Percentiles rank a stretch among this genome's conserved stretches.
These are phyloP conservation scores for Cyclophora punctaria DNA, from an alignment of 2,888 invertebrate genomes.

Conservation along the genomic window DNA sequence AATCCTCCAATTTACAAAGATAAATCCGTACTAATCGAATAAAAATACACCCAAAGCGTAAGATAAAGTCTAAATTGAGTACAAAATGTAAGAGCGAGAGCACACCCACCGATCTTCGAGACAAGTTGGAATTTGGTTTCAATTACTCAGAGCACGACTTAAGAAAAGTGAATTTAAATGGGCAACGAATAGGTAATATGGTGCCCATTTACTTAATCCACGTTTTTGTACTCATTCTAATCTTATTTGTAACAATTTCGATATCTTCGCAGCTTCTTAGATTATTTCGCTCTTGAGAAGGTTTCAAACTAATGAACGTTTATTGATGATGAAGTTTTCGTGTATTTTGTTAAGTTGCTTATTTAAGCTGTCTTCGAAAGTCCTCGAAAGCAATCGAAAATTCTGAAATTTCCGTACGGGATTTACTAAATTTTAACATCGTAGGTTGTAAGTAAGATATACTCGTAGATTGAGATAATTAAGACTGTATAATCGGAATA, in stretches of 20 bases:
- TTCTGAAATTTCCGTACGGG: too few species aligned
- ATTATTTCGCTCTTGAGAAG: not conserved
- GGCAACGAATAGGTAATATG: slow-evolving; percentile 29
- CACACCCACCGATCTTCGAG: slow-evolving; percentile 30
- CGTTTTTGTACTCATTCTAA: slow-evolving; percentile 41
- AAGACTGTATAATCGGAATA: too few species aligned
- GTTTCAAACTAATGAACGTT: not conserved
- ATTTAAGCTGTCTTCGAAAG: too few species aligned
- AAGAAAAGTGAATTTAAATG: slow-evolving; percentile 46
- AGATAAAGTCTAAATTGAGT: not conserved
- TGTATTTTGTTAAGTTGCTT: too few species aligned
- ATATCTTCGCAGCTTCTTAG: slow-evolving; percentile 5
- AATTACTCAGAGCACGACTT: slow-evolving; percentile 45
- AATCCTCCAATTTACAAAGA: too few species aligned
- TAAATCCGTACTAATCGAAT: too few species aligned
- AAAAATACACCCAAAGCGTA: too few species aligned
- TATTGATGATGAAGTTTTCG: too few species aligned
- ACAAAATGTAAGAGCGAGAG: slow-evolving; percentile 12
- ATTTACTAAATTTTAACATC: too few species aligned
- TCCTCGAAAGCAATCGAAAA: too few species aligned
- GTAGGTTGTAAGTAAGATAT: too few species aligned
- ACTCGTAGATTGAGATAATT: too few species aligned
- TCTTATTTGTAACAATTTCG: slow-evolving; percentile 30
- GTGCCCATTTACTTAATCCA: slow-evolving; percentile 48
- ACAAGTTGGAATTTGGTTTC: slow-evolving; percentile 53